Evolutionary conservation across 1,140 invertebrate species (phyloP), one percentile per base, ranked within the genome.

Genomic region (Lethrus apterus): DNA sequence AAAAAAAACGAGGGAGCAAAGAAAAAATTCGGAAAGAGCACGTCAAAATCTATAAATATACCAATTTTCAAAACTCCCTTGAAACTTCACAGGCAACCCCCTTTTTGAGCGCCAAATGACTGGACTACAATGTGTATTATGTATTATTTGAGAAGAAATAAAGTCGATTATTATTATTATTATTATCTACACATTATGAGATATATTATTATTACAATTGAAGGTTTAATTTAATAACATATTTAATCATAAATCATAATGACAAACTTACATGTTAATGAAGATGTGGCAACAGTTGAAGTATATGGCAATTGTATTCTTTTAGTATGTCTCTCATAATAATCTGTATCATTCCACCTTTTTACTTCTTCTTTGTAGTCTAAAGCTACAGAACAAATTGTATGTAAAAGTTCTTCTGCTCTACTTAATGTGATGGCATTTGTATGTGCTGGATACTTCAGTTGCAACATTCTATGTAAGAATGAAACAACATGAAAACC

Each of bases 361-460:
- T 73, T 72, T 33, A 95, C 72, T 58, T 90, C 86, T 40, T 83
- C 78, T 46, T 76, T 70, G 65, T 93, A 97, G 62, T 91, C 79
- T 0, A 78, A 59, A 11, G 89, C 82, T 41, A 94, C 73, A 41
- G 75, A 73, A 50, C 84, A 84, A 63, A 94, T 83, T 26, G 85
- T 79, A 43, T 89, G 83, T 1, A 95, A 70, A 20, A 96, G 69
- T 59, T 93, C 88, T 70, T 95, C 92, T 38, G 85, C 86, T 55
- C 90, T 76, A 50, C 82, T 89, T 52, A 85, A 77, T 2, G 89
- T 91, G 44, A 96, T 86, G 3, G 86, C 81, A 64, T 84, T 85
- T 0, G 87, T 75, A 71, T 95, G 92, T 1, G 84, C 83, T 3
- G 93, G 91, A 71, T 96, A 95, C 67, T 95, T 96, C 13, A 97